Conservation (phyloP, 2,888 invertebrate species). For the Folsomia candida region DNA sequence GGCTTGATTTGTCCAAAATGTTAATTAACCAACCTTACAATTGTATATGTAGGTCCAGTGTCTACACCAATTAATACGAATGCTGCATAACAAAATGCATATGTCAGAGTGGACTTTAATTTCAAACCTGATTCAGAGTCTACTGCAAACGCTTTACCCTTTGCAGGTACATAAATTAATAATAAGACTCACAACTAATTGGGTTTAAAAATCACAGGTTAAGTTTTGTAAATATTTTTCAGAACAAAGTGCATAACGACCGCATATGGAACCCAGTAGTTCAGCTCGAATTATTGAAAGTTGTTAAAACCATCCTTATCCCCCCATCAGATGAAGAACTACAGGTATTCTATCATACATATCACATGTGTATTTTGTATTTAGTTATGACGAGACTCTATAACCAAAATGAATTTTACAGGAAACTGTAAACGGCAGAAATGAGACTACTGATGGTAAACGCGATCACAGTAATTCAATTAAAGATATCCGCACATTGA, state of each 20-base stretch:
- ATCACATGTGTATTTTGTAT: no score
- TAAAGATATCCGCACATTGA: no score
- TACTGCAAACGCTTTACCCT: slow-evolving; percentile 6
- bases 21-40: no score
- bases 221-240: background rate
- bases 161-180: background rate
- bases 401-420: no score
- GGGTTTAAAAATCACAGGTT: background rate
- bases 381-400: no score
- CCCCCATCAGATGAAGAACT: background rate
- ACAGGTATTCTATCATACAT: no score
- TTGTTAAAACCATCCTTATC: slow-evolving; percentile 31
- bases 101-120: slow-evolving; percentile 34
- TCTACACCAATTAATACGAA: slow-evolving; percentile 32
- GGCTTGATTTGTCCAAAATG: background rate
- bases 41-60: no score
- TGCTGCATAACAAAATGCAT: slow-evolving; percentile 27
- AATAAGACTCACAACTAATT: background rate
- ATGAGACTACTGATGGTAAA: no score
- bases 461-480: background rate
- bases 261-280: slow-evolving; percentile 13
- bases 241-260: background rate
- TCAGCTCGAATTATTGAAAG: slow-evolving; percentile 33
- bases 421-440: no score
- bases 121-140: slow-evolving; percentile 25